Evolutionary conservation across 2,113 vertebrate species (phyloP).

Genomic region (Anarrhichthys ocellatus): DNA sequence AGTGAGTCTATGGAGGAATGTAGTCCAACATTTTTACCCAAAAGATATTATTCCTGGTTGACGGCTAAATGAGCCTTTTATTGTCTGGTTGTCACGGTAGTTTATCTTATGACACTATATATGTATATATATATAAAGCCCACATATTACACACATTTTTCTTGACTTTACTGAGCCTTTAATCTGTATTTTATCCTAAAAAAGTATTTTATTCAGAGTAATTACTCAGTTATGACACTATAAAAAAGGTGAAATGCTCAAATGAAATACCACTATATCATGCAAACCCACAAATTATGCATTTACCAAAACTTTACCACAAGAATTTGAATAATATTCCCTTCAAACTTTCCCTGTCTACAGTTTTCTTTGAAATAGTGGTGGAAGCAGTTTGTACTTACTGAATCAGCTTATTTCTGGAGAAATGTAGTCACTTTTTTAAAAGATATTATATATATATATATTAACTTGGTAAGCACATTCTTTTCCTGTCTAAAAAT

Average conservation of each 20-base stretch:
- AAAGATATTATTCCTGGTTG: neutral
- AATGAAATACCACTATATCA: constrained; percentile 18
- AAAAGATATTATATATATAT: too few species aligned
- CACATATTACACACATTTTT: neutral
- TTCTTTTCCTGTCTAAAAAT: neutral
- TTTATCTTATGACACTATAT: neutral
- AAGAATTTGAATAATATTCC: neutral
- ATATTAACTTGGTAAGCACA: neutral
- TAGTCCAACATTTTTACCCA: neutral
- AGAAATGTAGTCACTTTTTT: neutral
- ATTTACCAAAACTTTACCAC: neutral
- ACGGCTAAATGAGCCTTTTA: neutral
- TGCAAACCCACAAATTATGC: neutral
- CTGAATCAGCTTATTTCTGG: neutral
- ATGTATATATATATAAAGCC: neutral
- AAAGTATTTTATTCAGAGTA: neutral
- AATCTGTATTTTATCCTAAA: neutral
- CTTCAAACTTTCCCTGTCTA: neutral
- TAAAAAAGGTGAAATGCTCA: neutral
- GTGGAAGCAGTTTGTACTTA: neutral
- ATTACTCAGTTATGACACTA: neutral
- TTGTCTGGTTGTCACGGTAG: neutral
- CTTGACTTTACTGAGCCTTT: neutral
- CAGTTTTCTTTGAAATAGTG: neutral
- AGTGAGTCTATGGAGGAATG: neutral